phyloP scores from a whole-genome alignment of 1,140 invertebrate genomes.

The Cheumatopsyche charites region DNA sequence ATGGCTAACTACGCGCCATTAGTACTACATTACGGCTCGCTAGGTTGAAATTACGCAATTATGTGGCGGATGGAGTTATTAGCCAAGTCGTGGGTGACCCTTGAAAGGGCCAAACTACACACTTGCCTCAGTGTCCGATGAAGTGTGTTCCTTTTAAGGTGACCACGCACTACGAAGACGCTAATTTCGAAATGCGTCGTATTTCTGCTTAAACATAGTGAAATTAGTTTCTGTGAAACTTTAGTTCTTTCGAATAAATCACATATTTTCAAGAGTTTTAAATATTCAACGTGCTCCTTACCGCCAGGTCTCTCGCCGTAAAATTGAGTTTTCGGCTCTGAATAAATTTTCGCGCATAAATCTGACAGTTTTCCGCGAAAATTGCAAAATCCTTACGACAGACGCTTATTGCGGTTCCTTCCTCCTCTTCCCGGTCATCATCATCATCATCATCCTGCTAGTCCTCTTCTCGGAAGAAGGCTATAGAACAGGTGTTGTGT shows the following conservation, averaged over 20 bases:
- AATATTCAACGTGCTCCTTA: too few relatives aligned
- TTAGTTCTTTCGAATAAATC: too few relatives aligned
- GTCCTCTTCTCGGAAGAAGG: neutral
- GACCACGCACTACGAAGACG: too few relatives aligned
- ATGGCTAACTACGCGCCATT: conserved; percentile 9
- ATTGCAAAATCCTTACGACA: conserved; percentile 13
- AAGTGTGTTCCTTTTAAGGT: too few relatives aligned
- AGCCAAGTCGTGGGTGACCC: neutral
- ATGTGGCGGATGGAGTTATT: conserved; percentile 23
- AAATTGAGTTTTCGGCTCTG: conserved; percentile 38
- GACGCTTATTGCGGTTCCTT: conserved; percentile 23
- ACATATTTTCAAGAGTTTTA: too few relatives aligned
- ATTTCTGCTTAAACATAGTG: too few relatives aligned
- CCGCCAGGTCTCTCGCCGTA: too few relatives aligned
- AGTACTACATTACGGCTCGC: conserved; percentile 8
- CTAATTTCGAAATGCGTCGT: too few relatives aligned
- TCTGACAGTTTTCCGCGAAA: conserved; percentile 27
- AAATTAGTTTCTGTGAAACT: too few relatives aligned
- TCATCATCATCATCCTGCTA: neutral
- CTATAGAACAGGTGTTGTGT: conserved; percentile 18
- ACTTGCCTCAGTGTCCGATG: too few relatives aligned
- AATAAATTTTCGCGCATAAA: conserved; percentile 38
- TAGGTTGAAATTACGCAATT: conserved; percentile 22
- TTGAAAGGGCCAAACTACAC: too few relatives aligned
- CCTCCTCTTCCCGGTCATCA: neutral